Conservation (phyloP, 35 echinoderm and acorn worm species). For the Apostichopus californicus region DNA sequence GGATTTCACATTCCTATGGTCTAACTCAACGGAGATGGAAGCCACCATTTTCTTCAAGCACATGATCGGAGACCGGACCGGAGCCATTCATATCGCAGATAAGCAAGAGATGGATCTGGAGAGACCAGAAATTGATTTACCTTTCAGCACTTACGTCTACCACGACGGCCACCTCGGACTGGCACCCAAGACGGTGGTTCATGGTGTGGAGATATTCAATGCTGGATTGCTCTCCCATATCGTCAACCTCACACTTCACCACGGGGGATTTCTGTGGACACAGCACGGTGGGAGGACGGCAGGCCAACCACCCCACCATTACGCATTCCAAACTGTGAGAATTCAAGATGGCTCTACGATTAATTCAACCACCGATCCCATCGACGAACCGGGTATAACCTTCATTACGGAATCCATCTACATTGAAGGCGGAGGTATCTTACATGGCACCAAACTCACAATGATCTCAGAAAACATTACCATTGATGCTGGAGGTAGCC, state of each 20-base stretch:
- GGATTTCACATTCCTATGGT: not conserved
- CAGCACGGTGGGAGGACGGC: conserved; percentile 82
- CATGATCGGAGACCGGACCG: conserved; percentile 88
- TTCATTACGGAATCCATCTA: conserved; percentile 61
- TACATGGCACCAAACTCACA: conserved; percentile 80
- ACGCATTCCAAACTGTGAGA: conserved; percentile 72
- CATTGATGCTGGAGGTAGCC: conserved; percentile 79
- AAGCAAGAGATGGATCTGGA: conserved; percentile 92
- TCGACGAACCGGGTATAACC: conserved; percentile 86
- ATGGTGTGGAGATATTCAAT: conserved; percentile 87
- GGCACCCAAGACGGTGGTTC: conserved; percentile 80
- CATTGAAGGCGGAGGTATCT: conserved; percentile 82
- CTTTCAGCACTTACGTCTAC: conserved; percentile 88
- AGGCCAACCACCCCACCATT: conserved; percentile 67
- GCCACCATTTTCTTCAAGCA: conserved; percentile 70
- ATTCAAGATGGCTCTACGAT: conserved; percentile 75
- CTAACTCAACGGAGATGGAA: not conserved
- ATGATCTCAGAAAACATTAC: conserved; percentile 76
- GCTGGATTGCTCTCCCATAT: conserved; percentile 83
- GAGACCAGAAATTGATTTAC: conserved; percentile 84
- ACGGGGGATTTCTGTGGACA: conserved; percentile 82
- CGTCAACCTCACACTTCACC: conserved; percentile 80
- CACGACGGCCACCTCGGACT: conserved; percentile 82
- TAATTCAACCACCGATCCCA: conserved; percentile 81
- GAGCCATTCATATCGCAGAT: conserved; percentile 77